phyloP scores from a whole-genome alignment of 2,113 vertebrate genomes.

The Carassius auratus region DNA sequence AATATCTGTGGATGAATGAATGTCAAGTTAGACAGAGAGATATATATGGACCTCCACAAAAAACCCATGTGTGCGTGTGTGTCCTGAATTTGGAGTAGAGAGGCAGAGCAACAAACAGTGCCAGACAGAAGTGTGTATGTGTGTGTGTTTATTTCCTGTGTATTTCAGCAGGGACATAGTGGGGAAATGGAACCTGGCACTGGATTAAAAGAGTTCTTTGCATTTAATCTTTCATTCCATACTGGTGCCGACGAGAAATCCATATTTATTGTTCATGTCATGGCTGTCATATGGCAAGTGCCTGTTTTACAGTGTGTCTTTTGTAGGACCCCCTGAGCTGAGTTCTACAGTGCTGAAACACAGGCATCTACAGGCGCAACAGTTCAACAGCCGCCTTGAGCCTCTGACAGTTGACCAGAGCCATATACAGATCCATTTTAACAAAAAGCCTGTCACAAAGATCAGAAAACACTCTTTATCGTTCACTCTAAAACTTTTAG shows the following conservation, averaged over 20 bases:
- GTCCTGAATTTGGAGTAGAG: constrained; percentile 52
- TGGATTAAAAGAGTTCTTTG: constrained; percentile 64
- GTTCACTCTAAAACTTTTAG: background rate
- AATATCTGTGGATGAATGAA: constrained; percentile 44
- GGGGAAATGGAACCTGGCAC: constrained; percentile 57
- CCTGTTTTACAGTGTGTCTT: constrained; percentile 67
- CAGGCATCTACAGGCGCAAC: constrained; percentile 60
- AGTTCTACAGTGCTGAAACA: constrained; percentile 62
- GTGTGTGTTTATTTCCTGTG: constrained; percentile 73
- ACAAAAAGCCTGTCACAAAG: constrained; percentile 57
- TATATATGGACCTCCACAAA: constrained; percentile 15
- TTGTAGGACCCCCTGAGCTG: constrained; percentile 61
- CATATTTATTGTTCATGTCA: constrained; percentile 77
- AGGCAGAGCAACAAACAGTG: constrained; percentile 67
- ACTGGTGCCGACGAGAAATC: constrained; percentile 64
- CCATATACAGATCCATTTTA: constrained; percentile 40
- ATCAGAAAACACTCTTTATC: constrained; percentile 57
- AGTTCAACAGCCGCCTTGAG: constrained; percentile 62
- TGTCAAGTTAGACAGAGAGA: constrained; percentile 24
- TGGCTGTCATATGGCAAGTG: constrained; percentile 70
- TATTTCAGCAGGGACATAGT: constrained; percentile 59
- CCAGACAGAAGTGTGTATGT: constrained; percentile 67
- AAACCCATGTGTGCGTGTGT: constrained; percentile 62
- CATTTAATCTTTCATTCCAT: constrained; percentile 76
- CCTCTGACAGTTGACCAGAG: constrained; percentile 50